A percentile compares a stretch with the other conserved stretches of the same genome.
Evolutionary conservation across 2,888 invertebrate genomes (phyloP).

Genomic region (Dysmachus trigonus): DNA sequence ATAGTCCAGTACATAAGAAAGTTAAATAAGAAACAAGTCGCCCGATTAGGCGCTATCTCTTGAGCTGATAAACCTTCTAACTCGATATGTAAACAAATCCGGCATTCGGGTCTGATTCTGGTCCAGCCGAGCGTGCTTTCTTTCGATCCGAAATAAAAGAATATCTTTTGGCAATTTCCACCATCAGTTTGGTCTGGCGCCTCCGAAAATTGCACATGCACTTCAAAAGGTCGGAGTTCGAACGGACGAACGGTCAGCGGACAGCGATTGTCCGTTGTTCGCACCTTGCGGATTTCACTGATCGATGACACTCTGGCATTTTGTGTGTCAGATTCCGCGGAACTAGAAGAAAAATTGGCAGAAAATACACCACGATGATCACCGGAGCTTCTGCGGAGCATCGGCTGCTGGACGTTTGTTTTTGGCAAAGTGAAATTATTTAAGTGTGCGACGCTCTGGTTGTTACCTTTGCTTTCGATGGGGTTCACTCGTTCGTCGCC

Average conservation of each 20-base stretch:
- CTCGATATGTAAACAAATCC: neutral
- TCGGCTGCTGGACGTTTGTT: neutral
- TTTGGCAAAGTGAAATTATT: neutral
- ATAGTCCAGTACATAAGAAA: neutral
- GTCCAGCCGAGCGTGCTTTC: neutral
- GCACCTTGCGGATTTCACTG: conserved; percentile 1
- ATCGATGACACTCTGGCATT: conserved; percentile 7
- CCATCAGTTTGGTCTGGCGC: neutral
- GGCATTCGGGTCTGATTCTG: neutral
- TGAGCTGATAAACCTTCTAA: neutral
- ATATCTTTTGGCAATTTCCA: neutral
- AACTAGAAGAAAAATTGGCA: neutral
- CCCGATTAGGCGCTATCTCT: neutral
- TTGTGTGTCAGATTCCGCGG: neutral
- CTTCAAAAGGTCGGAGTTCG: neutral
- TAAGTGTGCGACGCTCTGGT: neutral
- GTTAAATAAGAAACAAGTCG: neutral
- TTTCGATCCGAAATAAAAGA: neutral
- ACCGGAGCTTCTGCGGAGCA: neutral
- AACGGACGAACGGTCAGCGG: too few relatives aligned
- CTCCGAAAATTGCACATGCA: neutral
- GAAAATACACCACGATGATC: too few relatives aligned
- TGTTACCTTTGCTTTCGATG: neutral
- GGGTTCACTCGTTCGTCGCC: neutral
- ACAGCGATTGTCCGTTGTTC: neutral